These are phyloP conservation scores for Elgonia sp. DNA, from an alignment of 2,888 invertebrate species.

Conservation along the genomic window DNA sequence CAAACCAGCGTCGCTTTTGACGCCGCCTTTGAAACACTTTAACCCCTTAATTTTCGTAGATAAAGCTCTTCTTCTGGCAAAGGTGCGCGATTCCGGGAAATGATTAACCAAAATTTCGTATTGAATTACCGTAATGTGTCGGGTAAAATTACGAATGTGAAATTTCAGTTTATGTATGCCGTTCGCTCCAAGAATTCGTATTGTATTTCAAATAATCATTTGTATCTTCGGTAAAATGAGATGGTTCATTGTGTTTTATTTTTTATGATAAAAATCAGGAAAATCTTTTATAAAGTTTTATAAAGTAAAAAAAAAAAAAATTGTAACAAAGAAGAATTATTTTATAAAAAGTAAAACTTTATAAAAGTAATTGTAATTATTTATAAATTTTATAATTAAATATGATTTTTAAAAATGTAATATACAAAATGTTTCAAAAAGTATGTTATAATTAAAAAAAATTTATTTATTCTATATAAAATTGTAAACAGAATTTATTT, in stretches of 20 bases:
- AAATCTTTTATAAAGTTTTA: too few species aligned
- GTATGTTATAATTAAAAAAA: too few species aligned
- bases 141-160: conserved; percentile 30
- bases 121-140: conserved; percentile 26
- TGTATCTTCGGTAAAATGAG: neutral
- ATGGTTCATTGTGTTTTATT: neutral
- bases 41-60: conserved; percentile 67
- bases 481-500: too few species aligned
- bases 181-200: neutral
- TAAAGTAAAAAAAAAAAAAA: too few species aligned
- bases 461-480: too few species aligned
- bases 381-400: too few species aligned
- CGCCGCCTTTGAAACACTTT: conserved; percentile 53
- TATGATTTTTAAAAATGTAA: too few species aligned
- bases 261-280: too few species aligned
- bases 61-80: conserved; percentile 3
- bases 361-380: too few species aligned
- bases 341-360: too few species aligned
- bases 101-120: conserved; percentile 11
- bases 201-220: conserved; percentile 11
- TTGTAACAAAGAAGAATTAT: too few species aligned
- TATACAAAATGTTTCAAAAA: too few species aligned
- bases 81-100: neutral
- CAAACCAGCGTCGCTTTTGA: conserved; percentile 55
- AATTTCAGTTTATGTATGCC: neutral